Conservation (phyloP, 2,888 invertebrate genomes). For the Automeris io region DNA sequence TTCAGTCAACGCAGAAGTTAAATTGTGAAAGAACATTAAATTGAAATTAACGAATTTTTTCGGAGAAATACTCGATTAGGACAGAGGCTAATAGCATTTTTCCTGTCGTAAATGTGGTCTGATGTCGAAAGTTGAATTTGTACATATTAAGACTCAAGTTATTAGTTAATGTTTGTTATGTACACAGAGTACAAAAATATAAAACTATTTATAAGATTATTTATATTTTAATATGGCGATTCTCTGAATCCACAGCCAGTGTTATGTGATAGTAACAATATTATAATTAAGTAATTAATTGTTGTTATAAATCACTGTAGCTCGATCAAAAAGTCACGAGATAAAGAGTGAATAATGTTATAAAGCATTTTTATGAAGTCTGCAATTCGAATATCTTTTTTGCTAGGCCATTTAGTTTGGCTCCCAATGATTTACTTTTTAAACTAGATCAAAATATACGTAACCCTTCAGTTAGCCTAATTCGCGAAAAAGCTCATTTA, state of each 20-base stretch:
- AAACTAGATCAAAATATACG: no score
- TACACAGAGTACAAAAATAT: constrained; percentile 27
- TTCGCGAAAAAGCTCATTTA: no score
- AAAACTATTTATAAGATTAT: constrained; percentile 21
- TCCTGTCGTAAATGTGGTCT: neutral
- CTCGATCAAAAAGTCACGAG: neutral
- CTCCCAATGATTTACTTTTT: no score
- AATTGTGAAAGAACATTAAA: constrained; percentile 31
- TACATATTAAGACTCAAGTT: neutral
- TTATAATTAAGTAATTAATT: constrained; percentile 14
- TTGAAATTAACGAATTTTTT: neutral
- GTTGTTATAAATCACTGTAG: constrained; percentile 6
- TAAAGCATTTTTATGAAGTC: no score
- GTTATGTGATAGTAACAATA: constrained; percentile 61
- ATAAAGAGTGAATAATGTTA: no score
- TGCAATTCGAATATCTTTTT: no score
- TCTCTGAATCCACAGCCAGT: constrained; percentile 51
- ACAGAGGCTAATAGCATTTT: constrained; percentile 12
- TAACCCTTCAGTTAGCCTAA: no score
- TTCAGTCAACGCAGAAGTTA: constrained; percentile 54
- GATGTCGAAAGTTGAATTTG: neutral
- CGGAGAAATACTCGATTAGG: constrained; percentile 8
- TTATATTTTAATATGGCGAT: constrained; percentile 33
- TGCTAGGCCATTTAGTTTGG: no score
- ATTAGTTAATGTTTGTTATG: constrained; percentile 4